Conservation (phyloP, 1,140 invertebrate genomes). For the Nephotettix cincticeps region DNA sequence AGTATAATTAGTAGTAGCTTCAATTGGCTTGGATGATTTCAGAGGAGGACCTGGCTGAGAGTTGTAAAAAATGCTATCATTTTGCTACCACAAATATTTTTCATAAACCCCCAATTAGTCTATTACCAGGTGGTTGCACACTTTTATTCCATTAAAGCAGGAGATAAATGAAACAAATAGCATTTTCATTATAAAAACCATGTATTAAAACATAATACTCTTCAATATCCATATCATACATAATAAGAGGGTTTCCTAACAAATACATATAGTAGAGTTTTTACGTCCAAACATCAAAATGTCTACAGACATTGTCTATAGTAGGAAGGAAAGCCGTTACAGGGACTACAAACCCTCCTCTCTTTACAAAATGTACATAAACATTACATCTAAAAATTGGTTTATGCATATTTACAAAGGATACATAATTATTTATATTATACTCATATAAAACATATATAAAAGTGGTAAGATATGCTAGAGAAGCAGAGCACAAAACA, state of each 20-base stretch:
- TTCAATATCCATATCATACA: slow-evolving; percentile 28
- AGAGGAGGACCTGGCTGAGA: too few relatives aligned
- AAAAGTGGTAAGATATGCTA: neutral
- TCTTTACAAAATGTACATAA: slow-evolving; percentile 5
- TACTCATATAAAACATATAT: slow-evolving; percentile 3
- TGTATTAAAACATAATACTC: slow-evolving; percentile 40
- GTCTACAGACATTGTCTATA: neutral
- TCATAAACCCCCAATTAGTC: too few relatives aligned
- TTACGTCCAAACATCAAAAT: slow-evolving; percentile 12
- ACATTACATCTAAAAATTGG: neutral
- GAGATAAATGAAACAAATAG: neutral
- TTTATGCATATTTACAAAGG: neutral
- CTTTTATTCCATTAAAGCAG: too few relatives aligned
- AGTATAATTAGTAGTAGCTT: too few relatives aligned
- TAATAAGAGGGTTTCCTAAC: neutral
- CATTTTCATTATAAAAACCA: slow-evolving; percentile 32
- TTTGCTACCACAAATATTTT: too few relatives aligned
- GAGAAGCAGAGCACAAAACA: neutral
- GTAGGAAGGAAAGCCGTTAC: neutral
- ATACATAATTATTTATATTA: neutral
- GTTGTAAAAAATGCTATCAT: too few relatives aligned
- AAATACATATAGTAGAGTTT: neutral
- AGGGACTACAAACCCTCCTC: neutral
- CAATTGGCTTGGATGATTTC: too few relatives aligned
- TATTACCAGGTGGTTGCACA: too few relatives aligned